Percentiles rank a stretch among this genome's conserved stretches.
These are phyloP conservation scores for Aleadryas rufinucha DNA, from an alignment of 2,113 vertebrate genomes.

Conservation along the genomic window DNA sequence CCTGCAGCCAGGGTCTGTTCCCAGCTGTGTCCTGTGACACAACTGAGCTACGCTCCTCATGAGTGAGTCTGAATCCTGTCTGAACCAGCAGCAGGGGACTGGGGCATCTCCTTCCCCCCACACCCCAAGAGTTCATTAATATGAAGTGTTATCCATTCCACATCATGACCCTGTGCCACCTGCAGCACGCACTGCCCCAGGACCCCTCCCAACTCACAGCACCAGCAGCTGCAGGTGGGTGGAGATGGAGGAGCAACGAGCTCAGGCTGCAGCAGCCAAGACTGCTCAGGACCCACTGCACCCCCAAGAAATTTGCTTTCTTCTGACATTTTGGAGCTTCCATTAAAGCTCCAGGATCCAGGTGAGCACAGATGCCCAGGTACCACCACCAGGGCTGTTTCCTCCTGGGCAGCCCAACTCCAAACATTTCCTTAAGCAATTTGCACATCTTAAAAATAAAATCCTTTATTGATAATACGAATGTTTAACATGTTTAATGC, in stretches of 20 bases:
- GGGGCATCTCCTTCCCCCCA: background rate
- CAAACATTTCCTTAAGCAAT: background rate
- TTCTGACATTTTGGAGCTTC: background rate
- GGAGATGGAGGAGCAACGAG: too few species aligned
- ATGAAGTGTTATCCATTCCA: accelerated
- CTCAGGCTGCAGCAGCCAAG: background rate
- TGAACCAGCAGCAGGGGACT: background rate
- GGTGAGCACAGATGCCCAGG: accelerated
- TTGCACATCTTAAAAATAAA: constrained; percentile 68
- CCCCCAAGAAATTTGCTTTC: accelerated
- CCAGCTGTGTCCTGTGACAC: accelerated
- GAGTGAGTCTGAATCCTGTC: accelerated
- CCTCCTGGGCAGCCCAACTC: background rate
- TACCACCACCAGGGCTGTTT: accelerated
- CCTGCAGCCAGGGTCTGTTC: background rate
- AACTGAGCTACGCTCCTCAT: accelerated
- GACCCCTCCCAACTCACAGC: accelerated
- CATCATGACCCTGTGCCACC: accelerated
- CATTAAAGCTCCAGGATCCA: background rate
- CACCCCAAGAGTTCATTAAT: accelerated
- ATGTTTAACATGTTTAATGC: constrained; percentile 75
- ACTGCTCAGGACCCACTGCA: accelerated
- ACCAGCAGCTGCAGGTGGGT: too few species aligned
- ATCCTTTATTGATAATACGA: constrained; percentile 62
- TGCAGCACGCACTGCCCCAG: background rate